phyloP scores from a whole-genome alignment of 2,888 invertebrate species.

The Arge pagana region DNA sequence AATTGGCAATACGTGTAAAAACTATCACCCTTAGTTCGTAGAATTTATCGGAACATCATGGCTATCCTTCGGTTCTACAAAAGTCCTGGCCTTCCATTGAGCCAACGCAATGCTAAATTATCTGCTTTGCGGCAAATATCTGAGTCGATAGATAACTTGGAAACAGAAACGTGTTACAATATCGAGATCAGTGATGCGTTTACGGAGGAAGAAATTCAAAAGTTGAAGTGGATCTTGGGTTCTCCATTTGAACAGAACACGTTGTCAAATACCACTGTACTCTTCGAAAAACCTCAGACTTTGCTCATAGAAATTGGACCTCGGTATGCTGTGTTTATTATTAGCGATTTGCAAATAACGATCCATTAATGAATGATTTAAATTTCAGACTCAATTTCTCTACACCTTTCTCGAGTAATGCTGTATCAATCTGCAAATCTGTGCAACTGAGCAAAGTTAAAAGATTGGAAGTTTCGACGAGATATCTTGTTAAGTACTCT shows the following conservation, averaged over 20 bases:
- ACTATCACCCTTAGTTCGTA: too few relatives aligned
- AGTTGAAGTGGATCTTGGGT: slow-evolving; percentile 79
- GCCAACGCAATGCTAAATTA: slow-evolving; percentile 41
- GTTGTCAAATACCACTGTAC: slow-evolving; percentile 61
- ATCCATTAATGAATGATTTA: neutral
- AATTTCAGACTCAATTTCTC: slow-evolving; percentile 84
- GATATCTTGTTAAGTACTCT: slow-evolving; percentile 71
- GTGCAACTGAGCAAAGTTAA: slow-evolving; percentile 76
- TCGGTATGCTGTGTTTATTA: slow-evolving; percentile 63
- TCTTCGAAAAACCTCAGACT: slow-evolving; percentile 41
- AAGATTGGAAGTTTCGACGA: slow-evolving; percentile 80
- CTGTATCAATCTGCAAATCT: slow-evolving; percentile 90
- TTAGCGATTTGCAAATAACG: neutral
- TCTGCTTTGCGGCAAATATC: slow-evolving; percentile 36
- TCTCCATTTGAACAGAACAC: slow-evolving; percentile 69
- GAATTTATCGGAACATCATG: slow-evolving; percentile 52
- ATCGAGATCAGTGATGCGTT: slow-evolving; percentile 64
- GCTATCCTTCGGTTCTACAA: slow-evolving; percentile 67
- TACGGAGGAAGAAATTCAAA: slow-evolving; percentile 65
- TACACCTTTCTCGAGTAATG: slow-evolving; percentile 94
- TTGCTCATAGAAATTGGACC: slow-evolving; percentile 87
- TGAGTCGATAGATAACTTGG: slow-evolving; percentile 58
- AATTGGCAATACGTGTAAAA: too few relatives aligned
- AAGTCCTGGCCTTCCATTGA: slow-evolving; percentile 58
- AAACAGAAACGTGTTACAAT: slow-evolving; percentile 82